phyloP scores from a whole-genome alignment of 2,888 invertebrate genomes.

The Anarsia innoxiella region DNA sequence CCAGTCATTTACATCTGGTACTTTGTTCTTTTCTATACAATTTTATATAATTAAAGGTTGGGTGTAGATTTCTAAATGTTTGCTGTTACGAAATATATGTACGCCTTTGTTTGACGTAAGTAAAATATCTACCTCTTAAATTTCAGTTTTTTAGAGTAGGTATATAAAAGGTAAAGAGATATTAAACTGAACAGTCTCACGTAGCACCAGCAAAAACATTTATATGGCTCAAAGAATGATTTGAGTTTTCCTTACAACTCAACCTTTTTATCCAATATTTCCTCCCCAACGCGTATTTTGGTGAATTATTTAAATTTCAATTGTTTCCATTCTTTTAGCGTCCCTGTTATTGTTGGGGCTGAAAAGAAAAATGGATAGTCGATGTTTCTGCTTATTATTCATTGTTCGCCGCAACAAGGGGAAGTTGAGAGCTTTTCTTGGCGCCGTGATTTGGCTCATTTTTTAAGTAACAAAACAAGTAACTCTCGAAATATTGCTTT shows the following conservation, averaged over 20 bases:
- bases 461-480: constrained; percentile 67
- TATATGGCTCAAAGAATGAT: too few species aligned
- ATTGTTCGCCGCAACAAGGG: constrained; percentile 49
- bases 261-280: constrained; percentile 34
- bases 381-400: constrained; percentile 68
- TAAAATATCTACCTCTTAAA: too few species aligned
- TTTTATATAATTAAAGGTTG: too few species aligned
- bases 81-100: too few species aligned
- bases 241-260: constrained; percentile 17
- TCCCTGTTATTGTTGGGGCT: constrained; percentile 53
- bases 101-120: too few species aligned
- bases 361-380: constrained; percentile 65
- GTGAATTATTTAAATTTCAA: constrained; percentile 64
- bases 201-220: too few species aligned
- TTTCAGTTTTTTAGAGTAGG: too few species aligned
- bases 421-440: constrained; percentile 43
- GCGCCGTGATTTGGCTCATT: constrained; percentile 63
- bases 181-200: too few species aligned
- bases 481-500: constrained; percentile 39
- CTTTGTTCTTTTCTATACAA: too few species aligned
- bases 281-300: constrained; percentile 37
- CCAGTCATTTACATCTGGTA: constrained; percentile 14
- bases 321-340: constrained; percentile 59
- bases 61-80: too few species aligned
- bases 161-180: too few species aligned